Conservation (phyloP, 2,113 vertebrate species). For the Lamprologus speciosus region DNA sequence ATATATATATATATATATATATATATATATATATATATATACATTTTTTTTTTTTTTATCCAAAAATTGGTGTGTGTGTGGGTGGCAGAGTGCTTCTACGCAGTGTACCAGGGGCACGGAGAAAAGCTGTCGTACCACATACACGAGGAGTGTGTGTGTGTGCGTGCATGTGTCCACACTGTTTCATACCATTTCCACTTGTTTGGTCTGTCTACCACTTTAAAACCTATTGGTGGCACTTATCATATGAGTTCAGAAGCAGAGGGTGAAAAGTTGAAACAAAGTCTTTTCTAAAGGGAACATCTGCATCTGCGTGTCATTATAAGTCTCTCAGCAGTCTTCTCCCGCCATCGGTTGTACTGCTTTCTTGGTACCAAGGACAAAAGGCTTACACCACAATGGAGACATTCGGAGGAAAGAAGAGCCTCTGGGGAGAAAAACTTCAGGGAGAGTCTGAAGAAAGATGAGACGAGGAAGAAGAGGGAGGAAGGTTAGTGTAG, state of each 20-base stretch:
- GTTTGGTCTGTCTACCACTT: not conserved
- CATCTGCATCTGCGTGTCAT: conserved; percentile 3
- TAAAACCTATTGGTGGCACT: not conserved
- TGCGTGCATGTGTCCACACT: not conserved
- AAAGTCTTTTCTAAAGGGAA: not conserved
- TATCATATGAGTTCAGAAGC: not conserved
- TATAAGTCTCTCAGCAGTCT: conserved; percentile 12
- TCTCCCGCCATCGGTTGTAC: not conserved
- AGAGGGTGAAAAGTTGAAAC: conserved; percentile 14
- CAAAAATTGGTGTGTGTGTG: not conserved
- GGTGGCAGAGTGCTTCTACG: too few relatives aligned
- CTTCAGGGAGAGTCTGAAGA: conserved; percentile 49
- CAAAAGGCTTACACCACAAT: conserved; percentile 52
- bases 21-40: too few relatives aligned
- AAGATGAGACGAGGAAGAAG: conserved; percentile 31
- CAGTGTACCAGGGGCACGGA: too few relatives aligned
- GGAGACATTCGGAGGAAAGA: conserved; percentile 4
- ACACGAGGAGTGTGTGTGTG: rapidly evolving
- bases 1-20: not conserved
- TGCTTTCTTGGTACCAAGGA: conserved; percentile 42
- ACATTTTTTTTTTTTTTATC: rapidly evolving
- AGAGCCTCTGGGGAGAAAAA: conserved; percentile 45
- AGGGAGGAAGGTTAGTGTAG: conserved; percentile 42
- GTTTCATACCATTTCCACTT: not conserved
- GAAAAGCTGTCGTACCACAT: rapidly evolving